Evolutionary conservation across 2,113 vertebrate genomes (phyloP), one percentile per base, ranked within the genome.

Genomic region (Ptilorrhoa leucosticta): DNA sequence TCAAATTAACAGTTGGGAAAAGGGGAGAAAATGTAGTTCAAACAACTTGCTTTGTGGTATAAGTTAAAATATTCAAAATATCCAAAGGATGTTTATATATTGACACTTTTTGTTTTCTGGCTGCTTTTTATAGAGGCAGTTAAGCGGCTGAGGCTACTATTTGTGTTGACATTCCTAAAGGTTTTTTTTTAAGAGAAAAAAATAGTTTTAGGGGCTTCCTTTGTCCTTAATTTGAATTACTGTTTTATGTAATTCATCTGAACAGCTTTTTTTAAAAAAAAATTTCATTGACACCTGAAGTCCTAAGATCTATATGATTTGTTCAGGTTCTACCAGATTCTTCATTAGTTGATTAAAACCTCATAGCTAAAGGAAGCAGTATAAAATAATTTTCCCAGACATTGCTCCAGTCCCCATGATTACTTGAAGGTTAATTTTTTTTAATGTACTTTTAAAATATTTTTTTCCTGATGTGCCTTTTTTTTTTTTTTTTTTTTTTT

Each of bases 261-360:
- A 60, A 47, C 12, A 28, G 4, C 4, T 64, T 44, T 54, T 58
- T 60, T 28, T 1, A 4, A 30, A 42, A 56, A 24, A 58, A 23
- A 5, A 13, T 76, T 64, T 58, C 1, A 2, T 54, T 90, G 10
- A 37, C 21, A 15, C 33, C 3, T 21, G 0, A 47, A 40, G 56
- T 68, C 9, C 9, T 47, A 30, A 21, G 30, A 6, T 83, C 31
- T 53, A 0, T 72, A 15, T 53, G 20, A 47, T 72, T 68, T 69
- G 8, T 69, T 77, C 23, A 64, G 5, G 17, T 89, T 33, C 26
- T 91, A 42, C 7, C 23, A 58, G 39, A 69, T 72, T 91, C 12
- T 80, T 81, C 7, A 35, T 35, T 73, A 23, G 23, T 16, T 50
- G 26, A 53, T 63, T 75, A 83, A 89, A 89, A n/a, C 14, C 9